A percentile compares a stretch with the other conserved stretches of the same genome.
These are phyloP conservation scores for Echeneis naucrates DNA, from an alignment of 2,797 vertebrate species.

Conservation along the genomic window DNA sequence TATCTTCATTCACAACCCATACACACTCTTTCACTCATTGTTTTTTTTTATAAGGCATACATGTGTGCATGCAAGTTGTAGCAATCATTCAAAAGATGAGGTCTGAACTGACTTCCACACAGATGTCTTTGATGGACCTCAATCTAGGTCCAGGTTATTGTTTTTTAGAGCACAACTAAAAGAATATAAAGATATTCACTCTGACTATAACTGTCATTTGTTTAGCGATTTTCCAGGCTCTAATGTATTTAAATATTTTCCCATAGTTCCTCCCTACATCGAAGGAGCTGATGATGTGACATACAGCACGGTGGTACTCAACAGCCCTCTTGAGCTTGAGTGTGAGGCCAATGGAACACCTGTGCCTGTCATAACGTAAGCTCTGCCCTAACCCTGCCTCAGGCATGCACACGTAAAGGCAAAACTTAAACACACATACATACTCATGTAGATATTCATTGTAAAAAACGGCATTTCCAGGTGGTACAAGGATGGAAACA, in stretches of 20 bases:
- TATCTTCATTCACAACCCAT: background rate
- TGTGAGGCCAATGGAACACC: constrained; percentile 90
- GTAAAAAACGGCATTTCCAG: constrained; percentile 65
- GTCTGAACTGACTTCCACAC: background rate
- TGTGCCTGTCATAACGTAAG: constrained; percentile 91
- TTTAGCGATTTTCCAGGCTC: background rate
- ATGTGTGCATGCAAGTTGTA: background rate
- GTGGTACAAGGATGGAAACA: constrained; percentile 90
- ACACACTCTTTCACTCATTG: constrained; percentile 2
- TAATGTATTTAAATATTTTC: background rate
- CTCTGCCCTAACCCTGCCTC: constrained; percentile 9
- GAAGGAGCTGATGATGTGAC: constrained; percentile 86
- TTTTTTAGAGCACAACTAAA: background rate
- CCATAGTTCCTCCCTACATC: constrained; percentile 90
- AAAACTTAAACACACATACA: background rate
- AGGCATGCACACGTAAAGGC: background rate
- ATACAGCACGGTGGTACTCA: constrained; percentile 87
- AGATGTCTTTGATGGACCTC: background rate
- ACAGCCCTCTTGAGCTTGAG: constrained; percentile 90
- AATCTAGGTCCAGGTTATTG: too few relatives aligned
- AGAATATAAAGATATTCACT: too few relatives aligned
- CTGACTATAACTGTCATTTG: background rate
- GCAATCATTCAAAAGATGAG: background rate
- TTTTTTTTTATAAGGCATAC: background rate
- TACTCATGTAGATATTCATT: background rate